Percentiles rank a stretch among this genome's conserved stretches.
Evolutionary conservation across 2,888 invertebrate genomes (phyloP).

Genomic region (Macrostomum cliftonense): DNA sequence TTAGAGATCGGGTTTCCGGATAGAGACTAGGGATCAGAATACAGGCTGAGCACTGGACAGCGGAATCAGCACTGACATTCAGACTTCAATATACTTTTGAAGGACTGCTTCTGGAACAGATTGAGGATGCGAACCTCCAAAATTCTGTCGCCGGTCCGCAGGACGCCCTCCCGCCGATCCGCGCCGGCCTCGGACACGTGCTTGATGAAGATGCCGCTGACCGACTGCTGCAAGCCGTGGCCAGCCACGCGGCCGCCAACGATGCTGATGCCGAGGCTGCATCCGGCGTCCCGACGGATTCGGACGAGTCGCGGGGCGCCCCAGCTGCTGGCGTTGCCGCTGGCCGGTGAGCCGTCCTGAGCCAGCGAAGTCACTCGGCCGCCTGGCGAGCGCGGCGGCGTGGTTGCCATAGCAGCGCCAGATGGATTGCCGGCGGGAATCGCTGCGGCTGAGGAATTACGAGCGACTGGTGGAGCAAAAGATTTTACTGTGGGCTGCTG

Average conservation of each 20-base stretch:
- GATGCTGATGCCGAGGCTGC: conserved; percentile 83
- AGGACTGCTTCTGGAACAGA: too few species aligned
- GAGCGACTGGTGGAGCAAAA: too few species aligned
- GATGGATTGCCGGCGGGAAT: too few species aligned
- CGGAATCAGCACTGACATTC: too few species aligned
- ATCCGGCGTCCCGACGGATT: conserved; percentile 52
- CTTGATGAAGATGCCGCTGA: conserved; percentile 77
- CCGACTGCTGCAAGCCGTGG: not conserved
- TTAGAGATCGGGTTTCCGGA: too few species aligned
- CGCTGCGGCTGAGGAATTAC: too few species aligned
- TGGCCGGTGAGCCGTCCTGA: conserved; percentile 19
- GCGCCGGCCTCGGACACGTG: conserved; percentile 82
- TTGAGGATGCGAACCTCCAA: conserved; percentile 54
- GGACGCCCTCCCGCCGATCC: conserved; percentile 61
- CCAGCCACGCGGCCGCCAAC: conserved; percentile 68
- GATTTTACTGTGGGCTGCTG: too few species aligned
- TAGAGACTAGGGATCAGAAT: too few species aligned
- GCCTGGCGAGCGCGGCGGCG: not conserved
- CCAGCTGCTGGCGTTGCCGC: conserved; percentile 44
- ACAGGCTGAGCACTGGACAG: too few species aligned
- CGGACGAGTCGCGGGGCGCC: conserved; percentile 58
- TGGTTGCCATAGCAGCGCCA: not conserved
- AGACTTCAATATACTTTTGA: too few species aligned
- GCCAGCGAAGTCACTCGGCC: conserved; percentile 18
- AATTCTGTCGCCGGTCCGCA: conserved; percentile 66